A percentile compares a stretch with the other conserved stretches of the same genome.
Evolutionary conservation across 2,797 vertebrate genomes (phyloP).

Genomic region (Ciconia nigra): DNA sequence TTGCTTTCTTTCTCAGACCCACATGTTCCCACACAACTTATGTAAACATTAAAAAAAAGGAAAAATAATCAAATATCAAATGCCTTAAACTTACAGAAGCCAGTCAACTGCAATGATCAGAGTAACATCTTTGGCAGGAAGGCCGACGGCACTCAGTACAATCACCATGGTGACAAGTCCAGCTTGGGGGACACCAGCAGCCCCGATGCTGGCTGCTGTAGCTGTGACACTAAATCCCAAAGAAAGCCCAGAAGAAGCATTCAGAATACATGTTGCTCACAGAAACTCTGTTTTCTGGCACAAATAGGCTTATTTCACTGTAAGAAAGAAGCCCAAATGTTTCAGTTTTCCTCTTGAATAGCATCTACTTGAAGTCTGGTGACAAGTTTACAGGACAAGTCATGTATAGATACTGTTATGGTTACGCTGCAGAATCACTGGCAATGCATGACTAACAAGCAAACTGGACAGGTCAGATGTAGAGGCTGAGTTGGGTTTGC

Average conservation of each 20-base stretch:
- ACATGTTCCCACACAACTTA: neutral
- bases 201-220: constrained; percentile 94
- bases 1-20: neutral
- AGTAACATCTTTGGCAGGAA: constrained; percentile 93
- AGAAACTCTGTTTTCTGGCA: neutral
- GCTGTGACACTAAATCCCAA: constrained; percentile 87
- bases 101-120: constrained; percentile 98
- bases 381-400: neutral
- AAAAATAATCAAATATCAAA: neutral
- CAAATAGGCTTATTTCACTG: neutral
- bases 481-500: neutral
- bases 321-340: neutral
- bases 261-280: neutral
- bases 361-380: neutral
- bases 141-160: constrained; percentile 91
- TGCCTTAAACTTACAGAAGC: constrained; percentile 90
- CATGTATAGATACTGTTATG: neutral
- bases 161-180: constrained; percentile 99
- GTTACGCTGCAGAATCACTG: neutral
- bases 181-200: constrained; percentile 94
- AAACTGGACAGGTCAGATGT: neutral
- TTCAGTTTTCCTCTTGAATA: neutral
- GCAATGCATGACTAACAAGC: neutral
- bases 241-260: constrained; percentile 7
- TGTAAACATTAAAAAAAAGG: neutral